Percentiles rank a stretch among this genome's conserved stretches.
Conservation (phyloP, 2,113 vertebrate species). For the Etheostoma cragini region DNA sequence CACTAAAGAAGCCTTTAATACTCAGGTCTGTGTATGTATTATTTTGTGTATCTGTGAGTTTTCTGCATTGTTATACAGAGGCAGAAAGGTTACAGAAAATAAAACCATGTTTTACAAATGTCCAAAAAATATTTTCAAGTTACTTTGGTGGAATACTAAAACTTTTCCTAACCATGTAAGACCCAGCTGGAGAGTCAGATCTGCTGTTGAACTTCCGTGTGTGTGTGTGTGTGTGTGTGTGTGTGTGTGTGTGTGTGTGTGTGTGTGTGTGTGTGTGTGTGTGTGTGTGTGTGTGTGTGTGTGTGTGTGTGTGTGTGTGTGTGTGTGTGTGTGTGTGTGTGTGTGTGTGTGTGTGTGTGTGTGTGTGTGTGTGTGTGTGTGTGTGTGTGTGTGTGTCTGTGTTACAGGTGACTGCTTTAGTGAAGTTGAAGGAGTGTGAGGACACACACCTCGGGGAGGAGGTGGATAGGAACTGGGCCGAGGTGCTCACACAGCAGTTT, state of each 20-base stretch:
- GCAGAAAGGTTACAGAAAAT: constrained; percentile 11
- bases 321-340: background rate
- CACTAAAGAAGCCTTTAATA: constrained; percentile 91
- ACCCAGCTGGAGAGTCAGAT: background rate
- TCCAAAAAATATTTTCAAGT: constrained; percentile 7
- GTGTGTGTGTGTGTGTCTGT: background rate
- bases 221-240: background rate
- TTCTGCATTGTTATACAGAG: background rate
- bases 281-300: background rate
- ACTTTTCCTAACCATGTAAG: background rate
- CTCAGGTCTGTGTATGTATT: constrained; percentile 72
- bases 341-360: background rate
- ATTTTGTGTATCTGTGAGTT: constrained; percentile 25
- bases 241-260: background rate
- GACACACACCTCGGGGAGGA: constrained; percentile 97
- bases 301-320: background rate
- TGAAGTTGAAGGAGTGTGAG: constrained; percentile 97
- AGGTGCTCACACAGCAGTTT: constrained; percentile 95
- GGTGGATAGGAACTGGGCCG: constrained; percentile 96
- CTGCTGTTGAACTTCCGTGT: background rate
- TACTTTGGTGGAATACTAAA: constrained; percentile 4
- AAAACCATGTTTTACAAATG: constrained; percentile 10
- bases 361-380: background rate
- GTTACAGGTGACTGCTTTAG: constrained; percentile 91
- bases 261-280: background rate